phyloP scores from a whole-genome alignment of 2,797 vertebrate genomes.

The Typhlichthys subterraneus region DNA sequence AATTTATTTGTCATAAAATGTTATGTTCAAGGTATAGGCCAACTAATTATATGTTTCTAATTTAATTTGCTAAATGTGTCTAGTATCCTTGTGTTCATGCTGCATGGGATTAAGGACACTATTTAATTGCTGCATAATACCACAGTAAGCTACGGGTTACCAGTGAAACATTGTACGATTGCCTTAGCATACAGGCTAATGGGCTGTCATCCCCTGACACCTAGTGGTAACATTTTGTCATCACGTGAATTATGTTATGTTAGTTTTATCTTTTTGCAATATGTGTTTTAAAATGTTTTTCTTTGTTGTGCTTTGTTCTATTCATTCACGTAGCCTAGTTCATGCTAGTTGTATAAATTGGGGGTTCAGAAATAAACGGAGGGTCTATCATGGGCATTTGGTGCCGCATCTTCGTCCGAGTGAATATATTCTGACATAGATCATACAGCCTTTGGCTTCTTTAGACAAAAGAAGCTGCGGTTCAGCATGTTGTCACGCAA shows the following conservation, averaged over 20 bases:
- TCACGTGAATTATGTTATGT: slow-evolving; percentile 13
- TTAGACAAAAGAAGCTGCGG: slow-evolving; percentile 60
- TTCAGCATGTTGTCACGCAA: slow-evolving; percentile 56
- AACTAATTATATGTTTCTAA: too few species aligned
- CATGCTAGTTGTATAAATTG: background rate
- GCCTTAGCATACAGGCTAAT: background rate
- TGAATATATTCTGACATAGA: slow-evolving; percentile 48
- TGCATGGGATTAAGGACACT: too few species aligned
- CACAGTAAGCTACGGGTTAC: too few species aligned
- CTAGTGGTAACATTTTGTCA: slow-evolving; percentile 42
- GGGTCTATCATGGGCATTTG: background rate
- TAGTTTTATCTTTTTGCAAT: too few species aligned
- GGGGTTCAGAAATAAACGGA: slow-evolving; percentile 25
- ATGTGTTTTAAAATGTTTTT: too few species aligned
- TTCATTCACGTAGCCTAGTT: too few species aligned
- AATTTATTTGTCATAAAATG: too few species aligned
- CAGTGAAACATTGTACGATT: background rate
- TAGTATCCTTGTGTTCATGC: background rate
- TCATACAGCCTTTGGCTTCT: slow-evolving; percentile 34
- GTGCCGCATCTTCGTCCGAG: background rate
- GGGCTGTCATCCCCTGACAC: slow-evolving; percentile 52
- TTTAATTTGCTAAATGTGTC: slow-evolving; percentile 20
- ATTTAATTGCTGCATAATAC: too few species aligned
- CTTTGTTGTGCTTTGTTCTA: too few species aligned
- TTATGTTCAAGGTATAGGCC: too few species aligned